A percentile compares a stretch with the other conserved stretches of the same genome.
These are phyloP conservation scores for Malurus cyaneus DNA, from an alignment of 2,113 vertebrate species.

Conservation along the genomic window DNA sequence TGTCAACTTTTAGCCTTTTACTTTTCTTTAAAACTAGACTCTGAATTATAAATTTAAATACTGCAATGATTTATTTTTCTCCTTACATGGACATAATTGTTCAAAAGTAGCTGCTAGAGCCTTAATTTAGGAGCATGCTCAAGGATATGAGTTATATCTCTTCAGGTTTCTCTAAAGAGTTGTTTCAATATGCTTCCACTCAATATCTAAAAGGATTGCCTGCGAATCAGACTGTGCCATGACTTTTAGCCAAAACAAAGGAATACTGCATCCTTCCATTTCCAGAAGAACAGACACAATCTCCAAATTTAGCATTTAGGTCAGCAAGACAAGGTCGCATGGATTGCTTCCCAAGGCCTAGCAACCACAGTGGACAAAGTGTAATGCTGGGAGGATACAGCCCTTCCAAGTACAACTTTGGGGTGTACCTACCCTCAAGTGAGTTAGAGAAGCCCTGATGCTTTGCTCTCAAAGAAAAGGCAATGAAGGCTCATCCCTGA, in stretches of 20 bases:
- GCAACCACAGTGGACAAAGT: fast-evolving
- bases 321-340: background rate
- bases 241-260: background rate
- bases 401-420: background rate
- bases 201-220: background rate
- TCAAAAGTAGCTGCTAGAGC: background rate
- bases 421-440: fast-evolving
- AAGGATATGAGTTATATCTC: background rate
- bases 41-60: background rate
- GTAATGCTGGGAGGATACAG: fast-evolving
- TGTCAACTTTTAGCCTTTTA: background rate
- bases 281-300: background rate
- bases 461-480: background rate
- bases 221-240: background rate
- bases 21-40: background rate
- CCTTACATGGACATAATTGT: background rate
- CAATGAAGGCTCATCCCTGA: background rate
- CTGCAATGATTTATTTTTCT: background rate
- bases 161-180: background rate
- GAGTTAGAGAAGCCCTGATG: background rate
- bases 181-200: background rate
- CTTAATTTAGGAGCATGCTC: background rate
- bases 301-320: background rate
- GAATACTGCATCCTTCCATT: background rate
- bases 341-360: background rate